Percentiles rank a stretch among this genome's conserved stretches.
These are phyloP conservation scores for Fopius arisanus DNA, from an alignment of 1,140 invertebrate genomes.

Conservation along the genomic window DNA sequence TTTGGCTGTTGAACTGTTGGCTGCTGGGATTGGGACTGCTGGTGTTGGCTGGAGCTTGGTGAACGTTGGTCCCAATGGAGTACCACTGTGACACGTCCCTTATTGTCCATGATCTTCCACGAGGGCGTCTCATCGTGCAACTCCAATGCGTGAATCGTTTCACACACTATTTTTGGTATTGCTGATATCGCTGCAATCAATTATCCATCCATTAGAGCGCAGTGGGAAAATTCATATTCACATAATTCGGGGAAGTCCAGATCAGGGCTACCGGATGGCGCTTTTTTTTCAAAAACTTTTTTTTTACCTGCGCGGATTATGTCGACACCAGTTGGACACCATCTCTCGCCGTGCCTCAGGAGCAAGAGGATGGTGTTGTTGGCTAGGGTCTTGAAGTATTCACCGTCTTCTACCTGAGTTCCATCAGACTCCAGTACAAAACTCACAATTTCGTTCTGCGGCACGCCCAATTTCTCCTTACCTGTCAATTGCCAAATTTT, in stretches of 20 bases:
- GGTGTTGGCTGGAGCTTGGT: constrained; percentile 61
- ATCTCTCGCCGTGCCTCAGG: constrained; percentile 86
- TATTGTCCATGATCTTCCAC: constrained; percentile 97
- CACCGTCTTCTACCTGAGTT: constrained; percentile 93
- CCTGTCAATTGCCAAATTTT: constrained; percentile 64
- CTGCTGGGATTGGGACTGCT: constrained; percentile 49
- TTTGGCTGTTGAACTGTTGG: constrained; percentile 19
- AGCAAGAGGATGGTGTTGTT: constrained; percentile 90
- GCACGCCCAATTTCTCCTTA: constrained; percentile 88
- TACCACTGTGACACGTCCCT: constrained; percentile 91
- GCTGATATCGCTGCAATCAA: constrained; percentile 82
- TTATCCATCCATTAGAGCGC: too few relatives aligned
- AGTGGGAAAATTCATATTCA: too few relatives aligned
- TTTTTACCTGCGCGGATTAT: constrained; percentile 86
- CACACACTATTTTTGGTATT: constrained; percentile 95
- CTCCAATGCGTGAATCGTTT: constrained; percentile 92
- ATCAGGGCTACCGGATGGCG: too few relatives aligned
- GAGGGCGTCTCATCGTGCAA: constrained; percentile 93
- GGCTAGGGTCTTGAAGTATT: constrained; percentile 90
- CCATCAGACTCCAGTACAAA: constrained; percentile 93
- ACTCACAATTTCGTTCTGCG: constrained; percentile 81
- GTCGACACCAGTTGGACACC: constrained; percentile 90
- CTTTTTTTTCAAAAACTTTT: constrained; percentile 5
- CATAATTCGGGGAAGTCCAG: too few relatives aligned
- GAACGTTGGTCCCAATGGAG: constrained; percentile 88